phyloP scores from a whole-genome alignment of 2,888 invertebrate species.

The Trichogramma evanescens region DNA sequence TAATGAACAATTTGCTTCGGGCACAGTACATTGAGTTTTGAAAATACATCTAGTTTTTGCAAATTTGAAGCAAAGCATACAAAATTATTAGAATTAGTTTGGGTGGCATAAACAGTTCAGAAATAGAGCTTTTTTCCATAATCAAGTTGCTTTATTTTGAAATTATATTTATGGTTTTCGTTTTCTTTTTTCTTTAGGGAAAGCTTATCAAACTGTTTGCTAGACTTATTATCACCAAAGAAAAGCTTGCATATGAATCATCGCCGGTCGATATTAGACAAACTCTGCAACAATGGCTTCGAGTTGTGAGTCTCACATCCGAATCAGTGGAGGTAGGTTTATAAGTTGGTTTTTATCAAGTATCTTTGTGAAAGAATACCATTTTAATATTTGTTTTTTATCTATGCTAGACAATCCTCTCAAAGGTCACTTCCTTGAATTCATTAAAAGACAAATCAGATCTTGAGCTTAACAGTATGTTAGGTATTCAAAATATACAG shows the following conservation, averaged over 20 bases:
- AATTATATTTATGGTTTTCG: not conserved
- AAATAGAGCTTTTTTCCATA: no score
- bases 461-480: constrained; percentile 68
- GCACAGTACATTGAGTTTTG: no score
- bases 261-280: constrained; percentile 59
- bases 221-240: constrained; percentile 79
- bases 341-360: not conserved
- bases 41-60: no score
- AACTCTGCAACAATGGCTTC: constrained; percentile 82
- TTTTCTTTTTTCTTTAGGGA: constrained; percentile 57
- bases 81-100: no score
- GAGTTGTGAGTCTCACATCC: constrained; percentile 76
- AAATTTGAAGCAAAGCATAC: no score
- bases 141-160: not conserved
- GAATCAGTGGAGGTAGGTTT: constrained; percentile 61
- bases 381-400: constrained; percentile 8
- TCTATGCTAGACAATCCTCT: constrained; percentile 59
- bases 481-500: constrained; percentile 60
- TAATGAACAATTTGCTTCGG: no score
- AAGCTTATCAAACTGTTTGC: constrained; percentile 91
- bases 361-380: constrained; percentile 1
- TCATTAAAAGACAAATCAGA: constrained; percentile 77
- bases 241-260: constrained; percentile 62
- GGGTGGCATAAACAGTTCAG: no score
- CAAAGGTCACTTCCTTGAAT: constrained; percentile 68